Evolutionary conservation across 2,888 invertebrate genomes (phyloP).

Genomic region (Ornithoptera priamus): DNA sequence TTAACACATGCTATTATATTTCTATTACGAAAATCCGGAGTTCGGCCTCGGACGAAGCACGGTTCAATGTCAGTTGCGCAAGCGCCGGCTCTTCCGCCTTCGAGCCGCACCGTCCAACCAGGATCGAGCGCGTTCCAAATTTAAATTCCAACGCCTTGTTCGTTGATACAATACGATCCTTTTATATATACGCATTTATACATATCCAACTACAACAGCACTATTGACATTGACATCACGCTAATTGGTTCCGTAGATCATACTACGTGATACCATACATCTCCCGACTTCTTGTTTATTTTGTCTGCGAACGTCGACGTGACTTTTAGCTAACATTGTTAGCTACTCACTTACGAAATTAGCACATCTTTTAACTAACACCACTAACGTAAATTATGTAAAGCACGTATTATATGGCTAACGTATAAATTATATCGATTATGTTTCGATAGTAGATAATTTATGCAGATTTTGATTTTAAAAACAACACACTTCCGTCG

Average conservation of each 20-base stretch:
- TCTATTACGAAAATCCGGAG: constrained; percentile 64
- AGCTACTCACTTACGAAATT: constrained; percentile 30
- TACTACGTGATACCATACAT: constrained; percentile 23
- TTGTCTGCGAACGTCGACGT: constrained; percentile 30
- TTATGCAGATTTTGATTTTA: constrained; percentile 9
- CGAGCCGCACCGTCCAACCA: constrained; percentile 53
- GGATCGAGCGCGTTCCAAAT: constrained; percentile 56
- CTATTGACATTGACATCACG: constrained; percentile 14
- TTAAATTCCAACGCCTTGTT: constrained; percentile 57
- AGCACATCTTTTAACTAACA: constrained; percentile 25
- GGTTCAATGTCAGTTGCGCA: constrained; percentile 79
- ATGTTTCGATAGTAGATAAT: constrained; percentile 4
- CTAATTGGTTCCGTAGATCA: background rate
- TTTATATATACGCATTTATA: background rate
- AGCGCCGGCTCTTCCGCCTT: constrained; percentile 71
- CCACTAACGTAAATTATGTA: constrained; percentile 5
- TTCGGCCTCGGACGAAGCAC: constrained; percentile 67
- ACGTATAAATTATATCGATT: constrained; percentile 29
- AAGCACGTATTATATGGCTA: constrained; percentile 20
- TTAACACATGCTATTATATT: constrained; percentile 49
- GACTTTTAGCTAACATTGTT: constrained; percentile 31
- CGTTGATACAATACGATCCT: constrained; percentile 30
- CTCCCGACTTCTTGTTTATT: constrained; percentile 20
- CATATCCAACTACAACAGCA: constrained; percentile 2
- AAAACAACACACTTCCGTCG: background rate